These are phyloP conservation scores for Benitochromis conjunctus DNA, from an alignment of 2,113 vertebrate species.

Conservation along the genomic window DNA sequence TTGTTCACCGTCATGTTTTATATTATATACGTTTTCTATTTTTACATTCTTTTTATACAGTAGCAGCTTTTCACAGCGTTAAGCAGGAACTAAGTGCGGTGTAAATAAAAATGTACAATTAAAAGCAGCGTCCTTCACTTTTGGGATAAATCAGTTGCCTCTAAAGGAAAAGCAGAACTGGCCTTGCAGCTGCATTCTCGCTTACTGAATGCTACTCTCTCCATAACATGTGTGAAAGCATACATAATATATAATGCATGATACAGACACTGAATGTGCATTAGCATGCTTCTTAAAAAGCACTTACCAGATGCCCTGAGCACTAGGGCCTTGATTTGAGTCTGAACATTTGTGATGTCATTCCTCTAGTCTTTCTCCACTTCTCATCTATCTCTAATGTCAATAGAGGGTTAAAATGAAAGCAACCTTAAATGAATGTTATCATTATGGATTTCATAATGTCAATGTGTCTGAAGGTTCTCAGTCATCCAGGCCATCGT, in stretches of 20 bases:
- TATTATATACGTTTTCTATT: neutral
- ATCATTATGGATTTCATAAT: neutral
- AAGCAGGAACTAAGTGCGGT: neutral
- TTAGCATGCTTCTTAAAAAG: neutral
- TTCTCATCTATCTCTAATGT: neutral
- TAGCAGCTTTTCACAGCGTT: neutral
- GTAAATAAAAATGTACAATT: neutral
- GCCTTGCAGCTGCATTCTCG: neutral
- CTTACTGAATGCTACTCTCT: neutral
- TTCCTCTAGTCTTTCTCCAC: neutral
- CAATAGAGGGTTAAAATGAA: neutral
- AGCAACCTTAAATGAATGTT: neutral
- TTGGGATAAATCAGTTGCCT: neutral
- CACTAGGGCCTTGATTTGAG: neutral
- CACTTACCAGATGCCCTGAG: neutral
- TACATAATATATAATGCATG: neutral
- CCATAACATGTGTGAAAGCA: neutral
- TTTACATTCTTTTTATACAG: fast-evolving
- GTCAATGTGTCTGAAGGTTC: too few relatives aligned
- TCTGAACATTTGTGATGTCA: neutral
- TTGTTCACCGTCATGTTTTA: neutral
- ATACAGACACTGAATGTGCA: neutral
- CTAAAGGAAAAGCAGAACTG: neutral
- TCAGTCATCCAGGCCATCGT: too few relatives aligned
- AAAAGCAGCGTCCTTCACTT: neutral